Evolutionary conservation across 2,113 vertebrate species (phyloP).

Genomic region (Barnardius zonarius): DNA sequence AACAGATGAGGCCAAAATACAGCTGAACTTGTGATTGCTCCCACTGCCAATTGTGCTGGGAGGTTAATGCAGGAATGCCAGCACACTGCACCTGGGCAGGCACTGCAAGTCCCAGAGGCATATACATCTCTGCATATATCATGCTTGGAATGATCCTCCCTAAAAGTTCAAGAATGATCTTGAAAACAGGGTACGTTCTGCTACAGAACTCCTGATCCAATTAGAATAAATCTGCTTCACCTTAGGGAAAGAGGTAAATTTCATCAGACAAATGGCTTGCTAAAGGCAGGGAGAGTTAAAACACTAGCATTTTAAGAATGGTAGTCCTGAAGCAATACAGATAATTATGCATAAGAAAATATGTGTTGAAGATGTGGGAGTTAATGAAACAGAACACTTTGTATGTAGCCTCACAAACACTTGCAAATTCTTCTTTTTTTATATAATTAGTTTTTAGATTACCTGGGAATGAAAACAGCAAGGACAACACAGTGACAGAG

Average conservation of each 20-base stretch:
- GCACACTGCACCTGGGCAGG: not conserved
- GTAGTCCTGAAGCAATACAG: constrained; percentile 31
- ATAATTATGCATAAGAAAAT: constrained; percentile 48
- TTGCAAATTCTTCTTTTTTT: constrained; percentile 12
- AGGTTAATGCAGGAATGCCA: not conserved
- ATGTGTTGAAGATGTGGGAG: constrained; percentile 40
- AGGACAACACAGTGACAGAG: constrained; percentile 18
- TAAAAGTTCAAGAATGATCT: not conserved
- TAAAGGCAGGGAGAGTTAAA: constrained; percentile 9
- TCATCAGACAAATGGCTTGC: constrained; percentile 51
- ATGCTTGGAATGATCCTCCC: not conserved
- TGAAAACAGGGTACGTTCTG: not conserved
- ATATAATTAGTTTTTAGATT: constrained; percentile 61
- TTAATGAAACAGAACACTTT: constrained; percentile 61
- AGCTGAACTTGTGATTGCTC: not conserved
- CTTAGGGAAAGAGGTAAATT: constrained; percentile 30
- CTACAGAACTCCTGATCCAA: constrained; percentile 4
- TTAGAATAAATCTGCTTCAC: constrained; percentile 36
- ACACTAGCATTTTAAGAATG: constrained; percentile 17
- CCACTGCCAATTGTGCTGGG: not conserved
- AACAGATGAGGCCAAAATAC: constrained; percentile 13
- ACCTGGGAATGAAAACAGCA: constrained; percentile 37
- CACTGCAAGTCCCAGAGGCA: not conserved
- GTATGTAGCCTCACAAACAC: constrained; percentile 28
- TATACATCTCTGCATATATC: not conserved